Evolutionary conservation across 2,113 vertebrate species (phyloP), one percentile per base, ranked within the genome.

Genomic region (Rhabdomys dilectus): DNA sequence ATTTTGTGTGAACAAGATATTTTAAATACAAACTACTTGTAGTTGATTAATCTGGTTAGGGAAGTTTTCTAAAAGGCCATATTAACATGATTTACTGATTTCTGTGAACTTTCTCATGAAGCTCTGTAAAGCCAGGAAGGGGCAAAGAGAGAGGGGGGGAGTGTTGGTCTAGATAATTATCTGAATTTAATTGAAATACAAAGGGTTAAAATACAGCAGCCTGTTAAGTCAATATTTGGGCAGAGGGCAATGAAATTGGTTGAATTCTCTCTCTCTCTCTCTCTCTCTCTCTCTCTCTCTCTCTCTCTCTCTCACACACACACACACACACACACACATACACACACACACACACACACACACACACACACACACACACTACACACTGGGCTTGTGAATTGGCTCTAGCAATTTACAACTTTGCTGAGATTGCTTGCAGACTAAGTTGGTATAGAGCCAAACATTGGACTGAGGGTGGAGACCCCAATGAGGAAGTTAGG

Each of bases 171-270:
- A 72, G 86, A 93, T 66, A 11, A 81, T 7, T 93, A 88, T 3
- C 36, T 95, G 68, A 88, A 51, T 93, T 90, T 93, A 88, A 95
- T 62, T 88, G 53, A 96, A 92, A 95, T 96, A 36, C 3, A 91
- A 56, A 90, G 56, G 51, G 10, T 78, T 21, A 26, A 88, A 96
- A 84, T 66, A 34, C 12, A 88, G 75, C 29, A 68, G 48, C 11
- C 3, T 78, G 72, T 62, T 48, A 85, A 80, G 76, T 66, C 45
- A 81, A 12, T 91, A 68, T 21, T 48, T 76, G 64, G 93, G 10
- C 9, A 89, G 11, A 94, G 48, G 72, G 24, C 16, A 86, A 24
- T 51, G 39, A 62, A 75, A 70, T 53, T 1, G 0, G 11, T 93
- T 51, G 51, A 34, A 81, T 5, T 76, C 29, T 26, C 31, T 72